Evolutionary conservation across 2,888 invertebrate species (phyloP).

Genomic region (Netelia virgata): DNA sequence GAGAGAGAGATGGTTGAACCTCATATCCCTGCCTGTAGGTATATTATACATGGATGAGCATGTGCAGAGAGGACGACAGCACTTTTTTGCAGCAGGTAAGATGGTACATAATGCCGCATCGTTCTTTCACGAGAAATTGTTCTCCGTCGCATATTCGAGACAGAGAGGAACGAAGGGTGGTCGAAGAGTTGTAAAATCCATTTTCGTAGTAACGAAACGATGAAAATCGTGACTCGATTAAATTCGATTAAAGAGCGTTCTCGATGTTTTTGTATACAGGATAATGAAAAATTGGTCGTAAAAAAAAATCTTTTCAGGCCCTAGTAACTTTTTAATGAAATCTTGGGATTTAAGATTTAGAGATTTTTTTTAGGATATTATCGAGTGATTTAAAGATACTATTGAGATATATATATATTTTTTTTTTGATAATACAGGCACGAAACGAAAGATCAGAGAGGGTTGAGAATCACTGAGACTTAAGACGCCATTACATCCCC

Average conservation of each 20-base stretch:
- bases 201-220: too few relatives aligned
- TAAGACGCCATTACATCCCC: slow-evolving; percentile 85
- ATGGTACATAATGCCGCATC: slow-evolving; percentile 48
- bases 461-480: slow-evolving; percentile 83
- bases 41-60: slow-evolving; percentile 53
- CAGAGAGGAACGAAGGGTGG: background rate
- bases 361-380: background rate
- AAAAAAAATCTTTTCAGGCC: too few relatives aligned
- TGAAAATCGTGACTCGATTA: too few relatives aligned
- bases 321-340: background rate
- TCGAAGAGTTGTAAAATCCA: too few relatives aligned
- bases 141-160: background rate
- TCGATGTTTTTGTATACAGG: background rate
- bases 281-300: too few relatives aligned
- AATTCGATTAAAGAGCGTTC: background rate
- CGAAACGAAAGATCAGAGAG: slow-evolving; percentile 38
- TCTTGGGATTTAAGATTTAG: background rate
- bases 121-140: background rate
- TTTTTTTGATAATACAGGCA: background rate
- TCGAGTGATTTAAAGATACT: background rate
- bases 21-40: slow-evolving; percentile 33
- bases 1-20: slow-evolving; percentile 6
- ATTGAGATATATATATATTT: background rate
- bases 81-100: slow-evolving; percentile 50
- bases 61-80: slow-evolving; percentile 61